Evolutionary conservation across 1,140 invertebrate genomes (phyloP), one percentile per base, ranked within the genome.

Genomic region (Caenorhabditis inopinata): DNA sequence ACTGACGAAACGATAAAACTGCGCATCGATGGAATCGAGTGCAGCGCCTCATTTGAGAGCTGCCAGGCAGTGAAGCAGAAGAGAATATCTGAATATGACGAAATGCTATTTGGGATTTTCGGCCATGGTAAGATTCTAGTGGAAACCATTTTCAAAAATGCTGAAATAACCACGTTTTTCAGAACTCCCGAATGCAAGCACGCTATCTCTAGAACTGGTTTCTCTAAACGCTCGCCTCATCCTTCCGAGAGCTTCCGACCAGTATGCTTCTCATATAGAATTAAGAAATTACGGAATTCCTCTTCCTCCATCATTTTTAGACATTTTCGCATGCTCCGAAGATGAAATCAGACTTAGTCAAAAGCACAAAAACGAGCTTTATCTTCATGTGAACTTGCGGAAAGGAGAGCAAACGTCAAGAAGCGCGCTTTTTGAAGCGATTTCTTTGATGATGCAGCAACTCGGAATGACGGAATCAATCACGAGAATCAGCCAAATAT

Each of bases 221-320:
- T 11, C 32, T 12, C 12, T 68, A 42, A 68, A 68, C 27, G 58
- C 58, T 21, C 58, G 58, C 12, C n/a, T 68, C 16, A 68, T 68
- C n/a, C 58, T 68, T 68, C 58, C 58, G 9, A 35, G 38, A 38
- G 29, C 58, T 9, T 68, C 58, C 3, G 58, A 68, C 21, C 16
- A 68, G 18, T 68, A 68, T 7, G 32, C 38, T 68, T 68, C 58
- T 68, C 58, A 68, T 21, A 42, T 68, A 11, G 58, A 68, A 68
- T 21, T 68, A 18, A n/a, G 32, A n/a, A 68, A 68, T 21, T 68
- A 68, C 27, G 58, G 38, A 21, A 68, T 68, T 9, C 16, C 32
- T 11, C 21, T 16, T 12, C 21, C 27, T 68, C 32, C 58, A 21
- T 18, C 25, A 42, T 68, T 68, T 21, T 32, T 21, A 35, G 58